Evolutionary conservation across 1,140 invertebrate genomes (phyloP), one percentile per base, ranked within the genome.

Genomic region (Mylabris phalerata): DNA sequence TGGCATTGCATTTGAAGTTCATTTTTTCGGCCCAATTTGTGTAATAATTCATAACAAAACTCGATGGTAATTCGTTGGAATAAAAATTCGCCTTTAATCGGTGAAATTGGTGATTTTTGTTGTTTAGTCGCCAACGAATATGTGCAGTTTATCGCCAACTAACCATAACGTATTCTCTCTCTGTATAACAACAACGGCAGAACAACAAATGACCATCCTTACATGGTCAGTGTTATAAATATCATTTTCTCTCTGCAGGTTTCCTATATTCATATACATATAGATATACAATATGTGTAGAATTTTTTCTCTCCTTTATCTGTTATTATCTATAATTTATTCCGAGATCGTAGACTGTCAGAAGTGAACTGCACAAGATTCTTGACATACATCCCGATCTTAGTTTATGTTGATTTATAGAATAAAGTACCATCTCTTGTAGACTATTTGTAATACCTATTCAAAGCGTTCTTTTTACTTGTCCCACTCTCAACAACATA

Each of bases 281-380:
- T 32, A 32, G 32, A 32, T 4, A 32, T 4, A 32, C 4, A 19
- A 19, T 19, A 19, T 19, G 19, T 19, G 19, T 19, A 32, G 32
- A 32, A 32, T 32, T 32, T 32, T 32, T 32, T 54, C 45, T 54
- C 32, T 54, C 13, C 41, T 27, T 10, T 32, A 46, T n/a, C 39
- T 19, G 40, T 52, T 54, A 54, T 54, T 54, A 54, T 54, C 51
- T 54, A 54, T 46, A 54, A 54, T 54, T 54, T 54, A 54, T 54
- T 54, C 51, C 26, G 39, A 52, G 51, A 26, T 45, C 39, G 51
- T 46, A 32, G 4, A 54, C 51, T 54, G 51, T 54, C 51, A 54
- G 42, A 32, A 32, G 32, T 32, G 32, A 32, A 45, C 51, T 41
- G 50, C 32, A 19, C 45, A 46, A 46, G 51, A 54, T 54, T 54